Evolutionary conservation across 2,113 vertebrate genomes (phyloP).

Genomic region (Megaceryle torquata): DNA sequence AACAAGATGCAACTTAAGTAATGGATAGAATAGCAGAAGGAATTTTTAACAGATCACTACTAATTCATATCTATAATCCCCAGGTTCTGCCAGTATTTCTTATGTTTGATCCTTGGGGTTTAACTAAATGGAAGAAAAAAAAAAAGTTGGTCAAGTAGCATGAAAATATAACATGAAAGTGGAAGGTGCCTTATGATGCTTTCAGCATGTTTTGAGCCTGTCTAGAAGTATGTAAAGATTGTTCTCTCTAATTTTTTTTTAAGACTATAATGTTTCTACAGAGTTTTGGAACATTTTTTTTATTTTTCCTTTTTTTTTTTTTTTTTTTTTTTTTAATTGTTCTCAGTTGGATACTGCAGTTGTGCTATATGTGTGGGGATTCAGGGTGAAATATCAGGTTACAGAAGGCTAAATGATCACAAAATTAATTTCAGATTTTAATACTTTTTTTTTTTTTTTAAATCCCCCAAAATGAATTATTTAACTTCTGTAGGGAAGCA

Average conservation of each 20-base stretch:
- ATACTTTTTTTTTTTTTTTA: not conserved
- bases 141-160: accelerated
- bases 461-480: not conserved
- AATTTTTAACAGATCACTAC: not conserved
- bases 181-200: not conserved
- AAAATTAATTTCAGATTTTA: not conserved
- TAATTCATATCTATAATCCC: not conserved
- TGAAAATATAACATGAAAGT: not conserved
- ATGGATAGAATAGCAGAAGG: not conserved
- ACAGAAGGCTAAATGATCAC: not conserved
- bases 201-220: not conserved
- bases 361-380: not conserved
- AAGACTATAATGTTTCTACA: not conserved
- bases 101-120: not conserved
- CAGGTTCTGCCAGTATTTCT: not conserved
- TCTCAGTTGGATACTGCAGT: not conserved
- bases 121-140: not conserved
- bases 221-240: not conserved
- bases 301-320: not conserved
- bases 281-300: not conserved
- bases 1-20: not conserved
- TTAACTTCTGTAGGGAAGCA: not conserved
- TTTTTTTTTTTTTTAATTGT: not conserved
- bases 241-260: not conserved
- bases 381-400: not conserved